Conservation (phyloP, 2,888 invertebrate genomes). For the Phyto melanocephala region DNA sequence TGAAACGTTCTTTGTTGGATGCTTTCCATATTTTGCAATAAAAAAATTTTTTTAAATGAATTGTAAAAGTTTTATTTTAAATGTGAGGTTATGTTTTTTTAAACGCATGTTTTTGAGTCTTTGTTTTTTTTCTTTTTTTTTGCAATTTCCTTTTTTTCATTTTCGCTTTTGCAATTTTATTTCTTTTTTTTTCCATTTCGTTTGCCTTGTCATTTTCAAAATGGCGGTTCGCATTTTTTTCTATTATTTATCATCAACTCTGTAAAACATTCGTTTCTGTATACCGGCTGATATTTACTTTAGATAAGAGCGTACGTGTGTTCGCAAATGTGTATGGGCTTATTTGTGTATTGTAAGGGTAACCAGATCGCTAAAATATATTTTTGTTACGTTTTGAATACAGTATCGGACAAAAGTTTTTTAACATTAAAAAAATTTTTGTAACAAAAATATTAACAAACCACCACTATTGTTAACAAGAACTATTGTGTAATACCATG, state of each 20-base stretch:
- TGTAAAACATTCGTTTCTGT: slow-evolving; percentile 44
- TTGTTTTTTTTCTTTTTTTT: slow-evolving; percentile 68
- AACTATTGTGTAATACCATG: too few relatives aligned
- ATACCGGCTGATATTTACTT: slow-evolving; percentile 52
- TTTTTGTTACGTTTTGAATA: too few relatives aligned
- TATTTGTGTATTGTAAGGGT: background rate
- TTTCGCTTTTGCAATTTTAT: slow-evolving; percentile 66
- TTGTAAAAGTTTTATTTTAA: slow-evolving; percentile 40
- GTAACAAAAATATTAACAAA: too few relatives aligned
- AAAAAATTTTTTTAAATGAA: too few relatives aligned
- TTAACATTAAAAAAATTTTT: too few relatives aligned
- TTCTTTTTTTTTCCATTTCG: slow-evolving; percentile 69
- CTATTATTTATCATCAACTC: slow-evolving; percentile 42
- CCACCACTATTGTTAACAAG: too few relatives aligned
- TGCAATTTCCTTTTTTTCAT: slow-evolving; percentile 51
- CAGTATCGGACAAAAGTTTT: too few relatives aligned
- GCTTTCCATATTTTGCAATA: too few relatives aligned
- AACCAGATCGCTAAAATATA: background rate
- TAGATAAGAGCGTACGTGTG: background rate
- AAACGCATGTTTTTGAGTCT: slow-evolving; percentile 65
- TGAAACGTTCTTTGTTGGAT: too few relatives aligned
- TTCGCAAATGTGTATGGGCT: background rate
- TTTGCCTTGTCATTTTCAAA: slow-evolving; percentile 49
- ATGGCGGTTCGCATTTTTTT: slow-evolving; percentile 61
- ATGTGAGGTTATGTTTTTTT: slow-evolving; percentile 67